Base-by-base conservation (phyloP, 2,888 invertebrate species). In the Nysson spinosus region DNA sequence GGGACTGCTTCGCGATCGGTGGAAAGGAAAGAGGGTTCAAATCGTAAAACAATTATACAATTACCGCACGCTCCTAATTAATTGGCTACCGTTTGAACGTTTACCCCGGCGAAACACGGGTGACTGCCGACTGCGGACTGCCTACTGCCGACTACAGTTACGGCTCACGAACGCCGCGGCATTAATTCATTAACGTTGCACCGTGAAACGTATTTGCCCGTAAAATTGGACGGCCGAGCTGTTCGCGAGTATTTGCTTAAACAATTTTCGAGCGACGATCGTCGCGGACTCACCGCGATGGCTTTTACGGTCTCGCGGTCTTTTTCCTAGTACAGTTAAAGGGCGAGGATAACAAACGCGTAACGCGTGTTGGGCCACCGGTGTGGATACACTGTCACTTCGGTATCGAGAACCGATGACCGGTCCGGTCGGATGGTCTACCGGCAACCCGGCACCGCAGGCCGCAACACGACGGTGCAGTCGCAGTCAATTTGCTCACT, bases 401-500 rank as follows among this genome's bases (percentile, higher is more conserved):
- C 55, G 58, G 61, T 60, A 73, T 68, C 70, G 77, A 52, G 17
- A 24, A 60, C 65, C 55, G n/a, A n/a, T n/a, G n/a, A n/a, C n/a
- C n/a, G n/a, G n/a, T n/a, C n/a, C n/a, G n/a, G n/a, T n/a, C n/a
- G n/a, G n/a, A n/a, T n/a, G n/a, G n/a, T n/a, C n/a, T n/a, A n/a
- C n/a, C n/a, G n/a, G n/a, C n/a, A n/a, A n/a, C n/a, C n/a, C n/a
- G 69, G 63, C 61, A 77, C 82, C 82, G 73, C 83, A 80, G 75
- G 78, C 85, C 85, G 74, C 84, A 85, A 85, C 81, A 80, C 82
- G 78, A 78, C 74, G 79, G 77, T 84, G 85, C 83, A 83, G 89
- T 88, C 81, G 85, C 88, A 90, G 87, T 83, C 89, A 88, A 87
- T 86, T 86, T 86, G 85, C 83, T 81, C 85, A 83, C 85, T 85